Base-by-base conservation (phyloP, 2,797 vertebrate genomes). In the Myotis myotis region DNA sequence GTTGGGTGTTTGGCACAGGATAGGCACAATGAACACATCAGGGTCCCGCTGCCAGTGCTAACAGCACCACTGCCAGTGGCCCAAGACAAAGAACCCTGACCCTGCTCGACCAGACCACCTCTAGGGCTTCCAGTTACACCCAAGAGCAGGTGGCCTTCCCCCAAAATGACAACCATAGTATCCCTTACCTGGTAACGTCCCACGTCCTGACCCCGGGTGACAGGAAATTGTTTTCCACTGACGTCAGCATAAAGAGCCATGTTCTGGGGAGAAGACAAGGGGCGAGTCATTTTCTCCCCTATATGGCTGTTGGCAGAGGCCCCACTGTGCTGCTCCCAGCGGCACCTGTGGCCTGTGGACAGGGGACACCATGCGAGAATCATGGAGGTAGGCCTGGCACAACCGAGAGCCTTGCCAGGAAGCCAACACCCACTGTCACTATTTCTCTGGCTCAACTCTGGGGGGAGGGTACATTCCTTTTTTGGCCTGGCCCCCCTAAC, bases 181-280 rank as follows among this genome's bases (percentile, higher is more conserved):
- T 36, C 30, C 28, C 86, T 95, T 98, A 99, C 99, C 99, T 99
- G 99, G 81, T 99, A 99, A 78, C 99, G 99, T 68, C 99, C 99
- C 93, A 99, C 99, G 55, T 99, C 99, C 97, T 99, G 99, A 62
- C 99, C 99, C 95, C 99, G 98, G 19, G 99, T 99, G 95, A 99
- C 99, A 49, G 99, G 99, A 97, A 99, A 99, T 96, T 99, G 99
- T 96, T 99, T 99, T 64, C 99, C 99, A 85, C 99, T 99, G 92
- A 99, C 99, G 47, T 99, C 99, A 47, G 99, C 99, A 86, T 99
- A 99, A 28, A 99, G 98, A 55, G 99, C 99, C 95, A 99, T 99
- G 90, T 99, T 99, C 99, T 99, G 97, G 2, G 60, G 23, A 78
- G 20, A 20, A 30, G 6, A 93, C 25, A 72, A 64, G 85, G 16